Evolutionary conservation across 1,140 invertebrate species (phyloP).

Genomic region (Sycophila sp.): DNA sequence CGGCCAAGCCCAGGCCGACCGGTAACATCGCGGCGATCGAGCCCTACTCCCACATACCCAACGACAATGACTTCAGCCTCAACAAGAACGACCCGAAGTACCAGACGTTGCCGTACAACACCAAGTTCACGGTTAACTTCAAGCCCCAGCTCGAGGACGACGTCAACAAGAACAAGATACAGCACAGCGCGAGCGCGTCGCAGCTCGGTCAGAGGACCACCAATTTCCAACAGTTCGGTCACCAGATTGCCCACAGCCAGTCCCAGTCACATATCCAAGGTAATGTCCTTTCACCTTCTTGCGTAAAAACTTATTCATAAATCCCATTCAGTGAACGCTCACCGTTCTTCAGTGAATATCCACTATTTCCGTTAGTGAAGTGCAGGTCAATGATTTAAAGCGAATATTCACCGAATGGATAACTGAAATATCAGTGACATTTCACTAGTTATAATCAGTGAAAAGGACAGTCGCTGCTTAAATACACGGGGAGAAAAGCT

Average conservation of each 20-base stretch:
- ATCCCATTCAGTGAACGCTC: too few species aligned
- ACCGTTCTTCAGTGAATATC: too few species aligned
- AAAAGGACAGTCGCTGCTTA: too few species aligned
- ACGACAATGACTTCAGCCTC: slow-evolving; percentile 72
- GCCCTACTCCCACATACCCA: slow-evolving; percentile 87
- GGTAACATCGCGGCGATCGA: slow-evolving; percentile 89
- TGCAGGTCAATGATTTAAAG: too few species aligned
- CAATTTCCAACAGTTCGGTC: slow-evolving; percentile 56
- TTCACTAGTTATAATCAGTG: too few species aligned
- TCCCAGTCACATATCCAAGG: slow-evolving; percentile 64
- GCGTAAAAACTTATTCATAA: too few species aligned
- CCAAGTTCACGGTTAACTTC: slow-evolving; percentile 79
- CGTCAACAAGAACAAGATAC: slow-evolving; percentile 62
- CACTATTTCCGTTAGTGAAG: too few species aligned
- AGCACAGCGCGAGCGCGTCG: slow-evolving; percentile 63
- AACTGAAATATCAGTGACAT: too few species aligned
- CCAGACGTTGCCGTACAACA: slow-evolving; percentile 91
- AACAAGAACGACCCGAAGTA: slow-evolving; percentile 93
- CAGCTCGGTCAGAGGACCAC: slow-evolving; percentile 56
- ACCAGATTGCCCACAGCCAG: slow-evolving; percentile 63
- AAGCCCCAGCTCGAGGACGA: slow-evolving; percentile 58
- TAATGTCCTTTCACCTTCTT: slow-evolving; percentile 37
- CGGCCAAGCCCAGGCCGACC: slow-evolving; percentile 59
- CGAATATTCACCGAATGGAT: too few species aligned
- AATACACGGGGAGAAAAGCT: too few species aligned